These are phyloP conservation scores for Gavia stellata DNA, from an alignment of 2,113 vertebrate genomes.

Conservation along the genomic window DNA sequence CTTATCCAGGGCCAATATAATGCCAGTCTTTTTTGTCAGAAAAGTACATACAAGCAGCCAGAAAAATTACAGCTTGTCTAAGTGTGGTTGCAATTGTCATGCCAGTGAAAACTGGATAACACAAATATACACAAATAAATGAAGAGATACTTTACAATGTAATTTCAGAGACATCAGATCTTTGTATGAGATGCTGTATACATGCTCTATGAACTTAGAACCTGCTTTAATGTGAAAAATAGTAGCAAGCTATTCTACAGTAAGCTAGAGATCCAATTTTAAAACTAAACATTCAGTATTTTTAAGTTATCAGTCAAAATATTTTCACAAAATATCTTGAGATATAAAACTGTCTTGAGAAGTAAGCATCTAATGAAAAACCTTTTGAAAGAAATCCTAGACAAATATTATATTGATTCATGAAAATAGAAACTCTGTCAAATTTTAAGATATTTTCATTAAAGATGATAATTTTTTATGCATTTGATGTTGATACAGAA, in stretches of 20 bases:
- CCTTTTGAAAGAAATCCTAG: neutral
- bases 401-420: neutral
- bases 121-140: neutral
- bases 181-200: neutral
- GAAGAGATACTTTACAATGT: fast-evolving
- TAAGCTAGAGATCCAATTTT: neutral
- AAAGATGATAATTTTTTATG: neutral
- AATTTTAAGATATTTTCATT: neutral
- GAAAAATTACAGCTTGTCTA: neutral
- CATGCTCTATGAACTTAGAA: neutral
- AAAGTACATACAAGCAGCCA: neutral
- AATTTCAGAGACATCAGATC: neutral
- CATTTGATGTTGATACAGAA: neutral
- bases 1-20: neutral
- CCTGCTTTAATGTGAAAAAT: neutral
- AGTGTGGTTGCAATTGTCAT: neutral
- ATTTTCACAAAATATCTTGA: neutral
- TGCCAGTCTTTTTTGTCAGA: neutral
- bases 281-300: neutral
- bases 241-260: neutral
- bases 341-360: neutral
- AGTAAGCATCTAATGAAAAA: neutral
- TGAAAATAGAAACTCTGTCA: neutral
- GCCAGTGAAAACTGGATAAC: neutral
- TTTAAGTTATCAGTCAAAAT: neutral